Base-by-base conservation (phyloP, 2,797 vertebrate species). In the Pagetopsis macropterus region DNA sequence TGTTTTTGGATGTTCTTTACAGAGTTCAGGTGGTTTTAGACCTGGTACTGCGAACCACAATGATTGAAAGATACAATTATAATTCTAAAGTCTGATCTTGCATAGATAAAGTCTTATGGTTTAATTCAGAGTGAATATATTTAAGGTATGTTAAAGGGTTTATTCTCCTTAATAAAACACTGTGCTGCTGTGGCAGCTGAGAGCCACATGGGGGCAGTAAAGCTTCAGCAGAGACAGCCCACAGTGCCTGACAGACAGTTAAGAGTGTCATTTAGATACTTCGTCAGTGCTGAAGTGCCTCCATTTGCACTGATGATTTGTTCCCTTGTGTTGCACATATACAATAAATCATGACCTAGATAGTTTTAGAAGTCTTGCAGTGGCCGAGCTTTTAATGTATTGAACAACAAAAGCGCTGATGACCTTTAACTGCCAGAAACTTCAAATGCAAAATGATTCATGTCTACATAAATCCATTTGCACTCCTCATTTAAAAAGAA, bases 181-280 rank as follows among this genome's bases (percentile, higher is more conserved):
- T n/a, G 10, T 48, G 11, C 16, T 56, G 66, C 1, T 10, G 3
- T 72, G 17, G 10, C 13, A 21, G 13, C 54, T n/a, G 6, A 14
- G 4, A 19, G 37, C 90, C 94, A 91, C 90, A 89, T 87, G 93
- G 85, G 80, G 93, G 92, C 90, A 93, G 91, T 88, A 90, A 81
- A 91, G 75, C 50, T 81, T 83, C 82, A 64, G 23, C 54, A 63
- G 41, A 66, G 49, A 57, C 40, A 9, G 5, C 64, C 33, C 13
- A 65, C n/a, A 65, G 15, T 58, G 33, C 64, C 50, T 64, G 48
- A 48, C 37, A 74, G 48, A 48, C 37, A 74, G 67, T 71, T 48
- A 70, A 66, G n/a, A 17, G n/a, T 40, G 44, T 61, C 46, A 82
- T 67, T 82, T 50, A 62, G 15, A 68, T 19, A 65, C 58, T 78